Evolutionary conservation across 2,888 invertebrate species (phyloP).

Genomic region (Cistogaster globosa): DNA sequence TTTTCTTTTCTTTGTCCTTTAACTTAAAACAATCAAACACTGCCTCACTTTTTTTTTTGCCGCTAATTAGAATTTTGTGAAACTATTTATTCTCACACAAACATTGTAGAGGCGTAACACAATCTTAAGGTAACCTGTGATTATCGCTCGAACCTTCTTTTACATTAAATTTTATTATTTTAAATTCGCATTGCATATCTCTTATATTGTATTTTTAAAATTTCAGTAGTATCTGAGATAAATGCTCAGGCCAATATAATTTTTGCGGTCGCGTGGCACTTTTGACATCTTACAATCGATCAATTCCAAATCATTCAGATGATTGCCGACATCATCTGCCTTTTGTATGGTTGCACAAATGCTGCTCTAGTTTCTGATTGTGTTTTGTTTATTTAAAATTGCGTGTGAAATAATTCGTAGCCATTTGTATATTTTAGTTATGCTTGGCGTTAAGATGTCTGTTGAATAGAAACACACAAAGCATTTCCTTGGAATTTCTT

Average conservation of each 20-base stretch:
- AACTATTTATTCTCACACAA: slow-evolving; percentile 28
- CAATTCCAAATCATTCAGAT: slow-evolving; percentile 69
- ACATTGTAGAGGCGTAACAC: slow-evolving; percentile 75
- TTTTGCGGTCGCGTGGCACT: slow-evolving; percentile 82
- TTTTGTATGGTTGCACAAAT: slow-evolving; percentile 47
- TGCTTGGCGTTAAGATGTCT: slow-evolving; percentile 78
- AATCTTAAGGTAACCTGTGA: slow-evolving; percentile 79
- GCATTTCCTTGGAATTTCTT: slow-evolving; percentile 48
- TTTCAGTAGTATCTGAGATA: slow-evolving; percentile 45
- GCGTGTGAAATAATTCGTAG: slow-evolving; percentile 76
- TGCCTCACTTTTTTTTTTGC: slow-evolving; percentile 51
- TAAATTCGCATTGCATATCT: slow-evolving; percentile 48
- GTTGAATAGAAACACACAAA: slow-evolving; percentile 36
- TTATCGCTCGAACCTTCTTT: slow-evolving; percentile 73
- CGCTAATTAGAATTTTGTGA: slow-evolving; percentile 69
- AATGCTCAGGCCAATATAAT: slow-evolving; percentile 27
- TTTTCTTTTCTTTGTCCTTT: slow-evolving; percentile 12
- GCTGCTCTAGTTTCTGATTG: slow-evolving; percentile 37
- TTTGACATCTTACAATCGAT: slow-evolving; percentile 76
- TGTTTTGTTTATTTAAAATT: slow-evolving; percentile 68
- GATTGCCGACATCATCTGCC: slow-evolving; percentile 63
- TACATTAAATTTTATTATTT: slow-evolving; percentile 44
- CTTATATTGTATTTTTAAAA: slow-evolving; percentile 21
- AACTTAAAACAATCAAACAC: slow-evolving; percentile 36
- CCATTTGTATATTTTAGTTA: slow-evolving; percentile 82